Percentiles rank a stretch among this genome's conserved stretches.
Conservation (phyloP, 2,113 vertebrate species). For the Myiozetetes cayanensis region DNA sequence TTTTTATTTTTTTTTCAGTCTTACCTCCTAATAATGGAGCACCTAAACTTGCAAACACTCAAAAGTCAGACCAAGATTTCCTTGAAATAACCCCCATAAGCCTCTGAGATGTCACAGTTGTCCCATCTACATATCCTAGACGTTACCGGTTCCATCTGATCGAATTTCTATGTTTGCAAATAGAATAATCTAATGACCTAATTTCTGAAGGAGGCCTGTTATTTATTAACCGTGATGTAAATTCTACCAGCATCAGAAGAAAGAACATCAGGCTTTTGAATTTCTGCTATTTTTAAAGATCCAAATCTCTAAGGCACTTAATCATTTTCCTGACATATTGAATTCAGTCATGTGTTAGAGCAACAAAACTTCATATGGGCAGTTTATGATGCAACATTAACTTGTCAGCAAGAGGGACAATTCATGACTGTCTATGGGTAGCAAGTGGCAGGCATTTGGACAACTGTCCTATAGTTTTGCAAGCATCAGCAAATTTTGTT, state of each 20-base stretch:
- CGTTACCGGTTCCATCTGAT: constrained; percentile 20
- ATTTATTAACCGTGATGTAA: constrained; percentile 57
- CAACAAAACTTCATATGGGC: constrained; percentile 34
- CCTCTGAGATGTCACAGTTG: not conserved
- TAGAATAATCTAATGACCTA: constrained; percentile 53
- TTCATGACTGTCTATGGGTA: constrained; percentile 29
- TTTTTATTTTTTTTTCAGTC: too few species aligned
- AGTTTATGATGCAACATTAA: constrained; percentile 45
- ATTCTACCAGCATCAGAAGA: constrained; percentile 16
- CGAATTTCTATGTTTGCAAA: constrained; percentile 13
- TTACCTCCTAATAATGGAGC: not conserved
- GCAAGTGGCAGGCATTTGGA: constrained; percentile 45
- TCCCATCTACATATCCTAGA: not conserved
- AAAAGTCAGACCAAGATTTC: not conserved
- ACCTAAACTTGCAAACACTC: not conserved
- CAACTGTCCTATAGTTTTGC: constrained; percentile 40
- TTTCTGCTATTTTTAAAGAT: constrained; percentile 49
- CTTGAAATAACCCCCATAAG: not conserved
- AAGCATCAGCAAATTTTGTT: constrained; percentile 44
- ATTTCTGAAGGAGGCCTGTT: constrained; percentile 52
- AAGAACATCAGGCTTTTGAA: constrained; percentile 9
- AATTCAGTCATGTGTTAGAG: constrained; percentile 57
- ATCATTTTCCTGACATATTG: constrained; percentile 49
- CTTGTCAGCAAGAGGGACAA: constrained; percentile 46
- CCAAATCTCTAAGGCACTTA: constrained; percentile 36